Base-by-base conservation (phyloP, 2,797 vertebrate species). In the Sebastes hubbsi region DNA sequence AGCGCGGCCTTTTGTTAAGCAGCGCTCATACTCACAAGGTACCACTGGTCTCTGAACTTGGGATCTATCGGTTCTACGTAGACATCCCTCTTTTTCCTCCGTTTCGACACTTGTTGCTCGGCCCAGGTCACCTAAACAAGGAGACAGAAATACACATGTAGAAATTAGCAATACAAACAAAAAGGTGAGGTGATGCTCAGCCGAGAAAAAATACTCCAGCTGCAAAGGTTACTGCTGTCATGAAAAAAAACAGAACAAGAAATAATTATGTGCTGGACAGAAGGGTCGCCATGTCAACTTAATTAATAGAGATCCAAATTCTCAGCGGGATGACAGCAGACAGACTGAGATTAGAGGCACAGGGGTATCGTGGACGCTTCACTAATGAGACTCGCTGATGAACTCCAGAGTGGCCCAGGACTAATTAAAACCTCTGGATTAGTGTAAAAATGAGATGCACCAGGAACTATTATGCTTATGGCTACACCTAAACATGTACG, bases 11-110 rank as follows among this genome's bases (percentile, higher is more conserved):
- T 34, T 64, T 68, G 30, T 36, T 61, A 2, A 52, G 56, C 20
- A 24, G 20, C 22, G 32, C 25, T 75, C 32, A 60, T 77, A 94
- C 97, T 89, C 89, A 99, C 98, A 97, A 99, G 95, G 92, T 99
- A 99, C 98, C 98, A 99, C 95, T 99, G 98, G 89, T 98, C 96
- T 0, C 87, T 93, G 89, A 97, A 99, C 91, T 98, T 98, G 32
- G 99, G 99, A 93, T 99, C 98, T 0, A 88, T 90, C 42, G 96
- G 98, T 61, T 99, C 97, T 25, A 79, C 88, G 81, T 95, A 97
- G 67, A 96, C 3, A 16, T 99, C 98, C 78, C 98, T 94, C 92
- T 99, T 99, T 91, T 84, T 96, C 90, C 98, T 95, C 63, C 60
- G 94, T 87, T 97, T 99, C 1, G 95, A 95, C 86, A 99, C 96